Evolutionary conservation across 2,888 invertebrate species (phyloP), one percentile per base, ranked within the genome.

Genomic region (Molorchus minor): DNA sequence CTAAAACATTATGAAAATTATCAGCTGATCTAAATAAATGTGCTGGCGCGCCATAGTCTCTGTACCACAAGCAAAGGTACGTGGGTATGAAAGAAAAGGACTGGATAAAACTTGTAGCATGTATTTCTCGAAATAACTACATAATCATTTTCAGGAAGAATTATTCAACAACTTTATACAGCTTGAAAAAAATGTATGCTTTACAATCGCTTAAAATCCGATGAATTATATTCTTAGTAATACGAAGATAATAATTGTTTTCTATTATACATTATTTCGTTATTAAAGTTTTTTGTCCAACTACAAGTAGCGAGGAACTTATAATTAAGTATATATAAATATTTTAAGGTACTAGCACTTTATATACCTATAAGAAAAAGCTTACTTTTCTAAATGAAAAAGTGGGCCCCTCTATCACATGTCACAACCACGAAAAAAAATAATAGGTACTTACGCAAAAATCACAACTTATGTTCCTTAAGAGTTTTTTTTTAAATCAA

Each of bases 91-190:
- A 49, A 10, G 7, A 49, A 49, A 41, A 46, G 17, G 49, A 35
- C 7, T 25, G n/a, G 20, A 51, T 7, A 57, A 51, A 60, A 56
- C 53, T 30, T 62, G 45, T 60, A 62, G 43, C 30, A 47, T 63
- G 58, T 69, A 67, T 67, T 67, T 55, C 65, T 65, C 65, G 67
- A 69, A 67, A 67, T 69, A 56, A 64, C 64, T 68, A 66, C 68
- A 70, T 64, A 62, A 55, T 57, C 62, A 51, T 55, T 57, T 62
- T 61, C 61, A 69, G 71, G 70, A 71, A 72, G 72, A 70, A 64
- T n/a, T n/a, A n/a, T 66, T 70, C 67, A 71, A 68, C 65, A 71
- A 68, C 67, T 62, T 65, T 35, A 38, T 43, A 47, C 55, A 59
- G 59, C 56, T 45, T 59, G 52, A 41, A 58, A 56, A 52, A 61